Percentiles rank a stretch among this genome's conserved stretches.
Evolutionary conservation across 37 sponge, comb jelly and placozoan genomes (phyloP).

Genomic region (Geodia barretti): DNA sequence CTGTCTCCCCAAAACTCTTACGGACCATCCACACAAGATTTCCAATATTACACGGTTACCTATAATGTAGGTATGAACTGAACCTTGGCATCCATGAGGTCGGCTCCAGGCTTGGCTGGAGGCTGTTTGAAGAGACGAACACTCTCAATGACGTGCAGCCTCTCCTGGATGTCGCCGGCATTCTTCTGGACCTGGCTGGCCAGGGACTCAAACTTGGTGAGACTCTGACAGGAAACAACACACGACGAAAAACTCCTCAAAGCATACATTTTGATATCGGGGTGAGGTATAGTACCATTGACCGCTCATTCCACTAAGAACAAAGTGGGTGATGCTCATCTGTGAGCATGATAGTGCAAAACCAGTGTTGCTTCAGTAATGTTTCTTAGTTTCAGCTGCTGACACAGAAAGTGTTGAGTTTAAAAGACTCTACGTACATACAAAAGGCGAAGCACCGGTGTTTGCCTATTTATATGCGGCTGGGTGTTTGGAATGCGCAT

Average conservation of each 20-base stretch:
- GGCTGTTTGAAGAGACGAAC: constrained; percentile 84
- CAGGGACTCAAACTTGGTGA: constrained; percentile 97
- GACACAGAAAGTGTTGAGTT: too few species aligned
- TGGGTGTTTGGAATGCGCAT: too few species aligned
- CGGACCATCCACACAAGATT: background rate
- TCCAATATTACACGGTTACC: background rate
- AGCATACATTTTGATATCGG: background rate
- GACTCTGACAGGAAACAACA: constrained; percentile 36
- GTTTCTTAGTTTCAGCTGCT: too few species aligned
- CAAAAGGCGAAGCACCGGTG: too few species aligned
- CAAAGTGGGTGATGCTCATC: too few species aligned
- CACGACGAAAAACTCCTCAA: background rate
- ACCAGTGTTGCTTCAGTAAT: too few species aligned
- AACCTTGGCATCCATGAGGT: constrained; percentile 90
- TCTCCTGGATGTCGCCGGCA: constrained; percentile 94
- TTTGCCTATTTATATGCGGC: too few species aligned
- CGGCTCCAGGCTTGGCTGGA: constrained; percentile 68
- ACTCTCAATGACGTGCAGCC: constrained; percentile 82
- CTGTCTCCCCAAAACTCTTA: too few species aligned
- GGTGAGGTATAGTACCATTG: too few species aligned
- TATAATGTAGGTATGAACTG: background rate
- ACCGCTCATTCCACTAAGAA: too few species aligned
- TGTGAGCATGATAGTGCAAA: too few species aligned
- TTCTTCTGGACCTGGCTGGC: constrained; percentile 97
- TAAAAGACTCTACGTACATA: too few species aligned